Percentiles rank a stretch among this genome's conserved stretches.
Evolutionary conservation across 1,140 invertebrate genomes (phyloP).

Genomic region (Grapholita molesta): DNA sequence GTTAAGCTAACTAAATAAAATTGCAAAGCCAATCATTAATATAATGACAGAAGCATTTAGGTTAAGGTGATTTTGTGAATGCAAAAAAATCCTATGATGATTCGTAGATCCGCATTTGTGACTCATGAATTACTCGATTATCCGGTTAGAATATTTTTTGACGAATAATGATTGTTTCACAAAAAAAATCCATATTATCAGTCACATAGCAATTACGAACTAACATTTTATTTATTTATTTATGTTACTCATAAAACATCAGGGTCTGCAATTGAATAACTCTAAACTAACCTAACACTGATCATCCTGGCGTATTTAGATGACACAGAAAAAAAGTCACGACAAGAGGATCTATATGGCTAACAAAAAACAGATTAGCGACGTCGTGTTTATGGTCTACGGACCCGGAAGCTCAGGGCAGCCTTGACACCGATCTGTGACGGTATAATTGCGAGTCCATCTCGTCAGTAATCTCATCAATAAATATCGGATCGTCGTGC

Average conservation of each 20-base stretch:
- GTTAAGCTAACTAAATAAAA: background rate
- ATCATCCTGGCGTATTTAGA: background rate
- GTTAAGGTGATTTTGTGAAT: background rate
- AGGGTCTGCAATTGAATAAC: no score
- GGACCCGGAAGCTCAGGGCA: conserved; percentile 48
- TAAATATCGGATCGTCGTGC: conserved; percentile 43
- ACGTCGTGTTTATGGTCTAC: conserved; percentile 3
- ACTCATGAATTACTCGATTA: background rate
- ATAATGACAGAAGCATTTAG: background rate
- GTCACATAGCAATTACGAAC: no score
- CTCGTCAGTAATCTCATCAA: conserved; percentile 45
- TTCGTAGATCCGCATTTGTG: background rate
- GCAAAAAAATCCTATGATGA: background rate
- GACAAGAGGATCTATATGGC: background rate
- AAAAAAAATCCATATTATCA: no score
- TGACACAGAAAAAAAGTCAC: background rate
- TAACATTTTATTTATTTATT: no score
- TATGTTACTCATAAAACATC: no score
- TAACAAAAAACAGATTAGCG: background rate
- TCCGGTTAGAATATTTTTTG: background rate
- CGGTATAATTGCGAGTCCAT: conserved; percentile 48
- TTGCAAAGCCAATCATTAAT: background rate
- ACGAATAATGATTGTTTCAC: no score
- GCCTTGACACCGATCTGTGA: conserved; percentile 63
- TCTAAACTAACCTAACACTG: no score